A percentile compares a stretch with the other conserved stretches of the same genome.
Conservation (phyloP, 2,888 invertebrate species). For the Orgyia antiqua region DNA sequence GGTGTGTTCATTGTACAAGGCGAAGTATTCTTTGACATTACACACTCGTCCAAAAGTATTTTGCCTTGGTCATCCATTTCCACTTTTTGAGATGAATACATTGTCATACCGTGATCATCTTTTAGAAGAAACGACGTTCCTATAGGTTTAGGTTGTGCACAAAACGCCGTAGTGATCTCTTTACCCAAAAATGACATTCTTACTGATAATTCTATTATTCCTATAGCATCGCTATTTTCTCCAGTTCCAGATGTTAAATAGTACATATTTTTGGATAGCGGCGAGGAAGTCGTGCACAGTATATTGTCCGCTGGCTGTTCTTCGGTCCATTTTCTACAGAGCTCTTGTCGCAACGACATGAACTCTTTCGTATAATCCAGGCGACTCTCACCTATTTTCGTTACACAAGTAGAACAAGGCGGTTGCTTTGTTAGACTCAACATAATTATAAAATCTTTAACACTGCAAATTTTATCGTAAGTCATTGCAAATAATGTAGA, state of each 20-base stretch:
- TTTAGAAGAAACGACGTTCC: slow-evolving; percentile 50
- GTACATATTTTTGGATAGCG: slow-evolving; percentile 58
- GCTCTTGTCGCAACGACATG: slow-evolving; percentile 46
- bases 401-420: slow-evolving; percentile 58
- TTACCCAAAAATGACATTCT: slow-evolving; percentile 70
- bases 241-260: slow-evolving; percentile 53
- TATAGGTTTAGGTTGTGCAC: slow-evolving; percentile 47
- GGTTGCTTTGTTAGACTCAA: slow-evolving; percentile 61
- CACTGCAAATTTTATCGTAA: slow-evolving; percentile 64
- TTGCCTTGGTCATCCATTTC: slow-evolving; percentile 70
- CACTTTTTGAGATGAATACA: slow-evolving; percentile 68
- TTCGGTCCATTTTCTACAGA: slow-evolving; percentile 57
- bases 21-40: slow-evolving; percentile 37
- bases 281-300: slow-evolving; percentile 60
- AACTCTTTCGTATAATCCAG: slow-evolving; percentile 63
- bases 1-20: slow-evolving; percentile 18
- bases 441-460: slow-evolving; percentile 53
- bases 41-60: slow-evolving; percentile 61
- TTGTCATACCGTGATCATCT: slow-evolving; percentile 62
- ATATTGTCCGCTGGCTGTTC: slow-evolving; percentile 63
- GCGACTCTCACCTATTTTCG: slow-evolving; percentile 57
- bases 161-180: slow-evolving; percentile 67
- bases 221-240: slow-evolving; percentile 53
- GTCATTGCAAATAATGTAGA: slow-evolving; percentile 70
- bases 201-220: slow-evolving; percentile 59